A percentile compares a stretch with the other conserved stretches of the same genome.
Evolutionary conservation across 2,113 vertebrate species (phyloP).

Genomic region (Hiodon alosoides): DNA sequence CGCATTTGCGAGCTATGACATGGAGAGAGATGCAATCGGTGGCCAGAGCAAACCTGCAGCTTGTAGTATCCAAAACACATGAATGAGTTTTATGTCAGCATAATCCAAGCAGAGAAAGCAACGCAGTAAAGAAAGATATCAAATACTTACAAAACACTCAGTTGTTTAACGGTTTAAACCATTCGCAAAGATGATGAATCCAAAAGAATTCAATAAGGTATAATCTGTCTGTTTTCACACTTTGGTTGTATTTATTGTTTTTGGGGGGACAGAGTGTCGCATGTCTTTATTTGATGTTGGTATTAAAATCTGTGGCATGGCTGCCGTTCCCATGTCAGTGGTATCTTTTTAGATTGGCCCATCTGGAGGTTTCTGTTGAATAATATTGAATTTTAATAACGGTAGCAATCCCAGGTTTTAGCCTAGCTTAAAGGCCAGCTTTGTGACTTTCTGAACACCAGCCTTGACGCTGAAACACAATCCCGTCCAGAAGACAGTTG

Average conservation of each 20-base stretch:
- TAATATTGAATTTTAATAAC: constrained; percentile 24
- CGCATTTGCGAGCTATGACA: no score
- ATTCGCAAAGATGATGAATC: no score
- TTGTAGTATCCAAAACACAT: no score
- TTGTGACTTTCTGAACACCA: constrained; percentile 21
- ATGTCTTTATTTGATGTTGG: not conserved
- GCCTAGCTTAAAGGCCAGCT: constrained; percentile 11
- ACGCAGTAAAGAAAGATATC: no score
- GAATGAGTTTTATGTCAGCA: no score
- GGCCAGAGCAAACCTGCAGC: no score
- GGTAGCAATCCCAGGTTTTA: constrained; percentile 15
- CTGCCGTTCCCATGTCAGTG: not conserved
- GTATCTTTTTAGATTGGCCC: constrained; percentile 2
- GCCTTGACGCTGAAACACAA: constrained; percentile 13
- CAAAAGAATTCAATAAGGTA: no score
- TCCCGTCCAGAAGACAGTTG: constrained; percentile 7
- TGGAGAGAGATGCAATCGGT: no score
- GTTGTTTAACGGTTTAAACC: no score
- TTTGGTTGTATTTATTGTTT: not conserved
- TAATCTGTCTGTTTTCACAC: not conserved
- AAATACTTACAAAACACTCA: no score
- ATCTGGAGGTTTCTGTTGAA: constrained; percentile 6
- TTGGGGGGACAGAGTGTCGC: not conserved
- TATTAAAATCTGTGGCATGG: not conserved
- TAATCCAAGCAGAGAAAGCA: no score